phyloP scores from a whole-genome alignment of 2,888 invertebrate genomes.

The Microctonus brassicae region DNA sequence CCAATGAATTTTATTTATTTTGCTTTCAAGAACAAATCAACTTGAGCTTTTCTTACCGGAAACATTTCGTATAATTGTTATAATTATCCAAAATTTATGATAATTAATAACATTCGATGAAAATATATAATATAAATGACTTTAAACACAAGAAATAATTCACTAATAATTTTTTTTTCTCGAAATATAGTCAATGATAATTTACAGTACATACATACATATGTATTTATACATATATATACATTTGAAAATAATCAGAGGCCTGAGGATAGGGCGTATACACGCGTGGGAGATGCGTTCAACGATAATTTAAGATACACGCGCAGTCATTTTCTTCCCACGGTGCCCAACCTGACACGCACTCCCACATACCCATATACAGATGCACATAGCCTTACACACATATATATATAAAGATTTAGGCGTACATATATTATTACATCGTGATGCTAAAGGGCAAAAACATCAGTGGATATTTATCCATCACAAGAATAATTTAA shows the following conservation, averaged over 20 bases:
- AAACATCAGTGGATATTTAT: not conserved
- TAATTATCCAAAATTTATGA: too few relatives aligned
- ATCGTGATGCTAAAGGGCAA: not conserved
- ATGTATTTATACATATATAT: not conserved
- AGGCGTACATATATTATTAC: not conserved
- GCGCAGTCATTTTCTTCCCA: not conserved
- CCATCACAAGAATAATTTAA: not conserved
- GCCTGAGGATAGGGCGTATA: constrained; percentile 17
- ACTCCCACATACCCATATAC: not conserved
- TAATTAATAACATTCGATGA: too few relatives aligned
- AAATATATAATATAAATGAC: too few relatives aligned
- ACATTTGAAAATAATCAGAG: constrained; percentile 1
- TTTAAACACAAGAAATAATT: too few relatives aligned
- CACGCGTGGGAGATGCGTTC: constrained; percentile 16
- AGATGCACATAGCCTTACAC: not conserved
- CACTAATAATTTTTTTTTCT: too few relatives aligned
- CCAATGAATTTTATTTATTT: too few relatives aligned
- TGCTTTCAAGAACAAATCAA: too few relatives aligned
- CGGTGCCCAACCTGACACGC: not conserved
- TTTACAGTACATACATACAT: not conserved
- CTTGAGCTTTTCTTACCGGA: too few relatives aligned
- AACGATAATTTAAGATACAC: constrained; percentile 18
- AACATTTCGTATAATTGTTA: too few relatives aligned
- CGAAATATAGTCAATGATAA: too few relatives aligned
- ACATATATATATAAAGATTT: not conserved